phyloP scores from a whole-genome alignment of 2,797 vertebrate species.

The Phyllotis vaccarum region DNA sequence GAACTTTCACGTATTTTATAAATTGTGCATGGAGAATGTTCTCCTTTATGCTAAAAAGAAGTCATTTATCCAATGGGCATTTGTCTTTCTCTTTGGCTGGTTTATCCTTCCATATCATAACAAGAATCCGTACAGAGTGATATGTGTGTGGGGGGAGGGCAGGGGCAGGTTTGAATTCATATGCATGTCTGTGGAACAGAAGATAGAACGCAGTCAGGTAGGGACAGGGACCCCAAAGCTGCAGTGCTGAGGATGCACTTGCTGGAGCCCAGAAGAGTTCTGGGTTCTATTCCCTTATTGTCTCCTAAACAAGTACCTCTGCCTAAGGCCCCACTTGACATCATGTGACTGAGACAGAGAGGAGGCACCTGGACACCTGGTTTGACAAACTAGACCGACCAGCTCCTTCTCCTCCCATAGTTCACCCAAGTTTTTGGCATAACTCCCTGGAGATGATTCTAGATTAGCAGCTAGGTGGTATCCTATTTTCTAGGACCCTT shows the following conservation, averaged over 20 bases:
- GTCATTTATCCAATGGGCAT: background rate
- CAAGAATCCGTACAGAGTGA: background rate
- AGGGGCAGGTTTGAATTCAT: background rate
- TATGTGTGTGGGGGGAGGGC: background rate
- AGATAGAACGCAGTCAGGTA: background rate
- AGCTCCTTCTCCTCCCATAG: background rate
- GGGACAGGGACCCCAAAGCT: background rate
- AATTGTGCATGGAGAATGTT: constrained; percentile 15
- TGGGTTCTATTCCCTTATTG: background rate
- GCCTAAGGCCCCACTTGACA: background rate
- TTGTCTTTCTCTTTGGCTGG: background rate
- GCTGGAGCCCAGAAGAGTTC: background rate
- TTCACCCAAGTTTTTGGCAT: background rate
- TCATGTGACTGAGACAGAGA: background rate
- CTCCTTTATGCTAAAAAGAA: constrained; percentile 31
- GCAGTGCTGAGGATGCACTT: background rate
- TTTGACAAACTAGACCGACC: background rate
- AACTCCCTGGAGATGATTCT: background rate
- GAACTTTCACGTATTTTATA: background rate
- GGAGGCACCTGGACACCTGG: background rate
- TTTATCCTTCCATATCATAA: background rate
- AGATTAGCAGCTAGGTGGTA: background rate
- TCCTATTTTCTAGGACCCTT: background rate
- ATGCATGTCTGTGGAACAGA: background rate
- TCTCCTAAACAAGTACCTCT: background rate